phyloP scores from a whole-genome alignment of 2,113 vertebrate genomes.

The Trogon surrucura region DNA sequence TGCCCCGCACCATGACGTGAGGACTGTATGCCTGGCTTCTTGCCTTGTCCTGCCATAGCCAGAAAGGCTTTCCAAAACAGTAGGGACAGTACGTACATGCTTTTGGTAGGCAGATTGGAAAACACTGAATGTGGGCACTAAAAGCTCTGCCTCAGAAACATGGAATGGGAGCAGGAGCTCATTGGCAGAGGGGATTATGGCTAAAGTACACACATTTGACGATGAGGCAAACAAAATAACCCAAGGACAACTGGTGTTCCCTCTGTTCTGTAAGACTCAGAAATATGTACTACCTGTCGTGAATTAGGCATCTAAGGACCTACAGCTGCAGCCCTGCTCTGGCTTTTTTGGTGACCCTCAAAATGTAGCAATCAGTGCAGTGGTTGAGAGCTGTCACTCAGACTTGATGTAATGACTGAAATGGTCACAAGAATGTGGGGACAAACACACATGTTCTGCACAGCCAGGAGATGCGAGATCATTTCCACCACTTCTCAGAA shows the following conservation, averaged over 20 bases:
- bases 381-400: background rate
- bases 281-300: background rate
- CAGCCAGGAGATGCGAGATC: background rate
- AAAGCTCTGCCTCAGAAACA: background rate
- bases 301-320: background rate
- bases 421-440: background rate
- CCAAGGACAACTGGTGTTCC: background rate
- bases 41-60: background rate
- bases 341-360: background rate
- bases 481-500: background rate
- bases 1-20: background rate
- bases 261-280: background rate
- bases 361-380: background rate
- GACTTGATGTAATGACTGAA: background rate
- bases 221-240: background rate
- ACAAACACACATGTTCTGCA: background rate
- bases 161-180: background rate
- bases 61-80: background rate
- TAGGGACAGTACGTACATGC: accelerated
- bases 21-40: background rate
- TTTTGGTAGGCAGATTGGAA: background rate
- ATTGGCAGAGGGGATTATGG: background rate
- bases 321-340: background rate
- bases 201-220: background rate
- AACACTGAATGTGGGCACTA: background rate